phyloP scores from a whole-genome alignment of 2,888 invertebrate genomes.

The Geophilus truncorum region DNA sequence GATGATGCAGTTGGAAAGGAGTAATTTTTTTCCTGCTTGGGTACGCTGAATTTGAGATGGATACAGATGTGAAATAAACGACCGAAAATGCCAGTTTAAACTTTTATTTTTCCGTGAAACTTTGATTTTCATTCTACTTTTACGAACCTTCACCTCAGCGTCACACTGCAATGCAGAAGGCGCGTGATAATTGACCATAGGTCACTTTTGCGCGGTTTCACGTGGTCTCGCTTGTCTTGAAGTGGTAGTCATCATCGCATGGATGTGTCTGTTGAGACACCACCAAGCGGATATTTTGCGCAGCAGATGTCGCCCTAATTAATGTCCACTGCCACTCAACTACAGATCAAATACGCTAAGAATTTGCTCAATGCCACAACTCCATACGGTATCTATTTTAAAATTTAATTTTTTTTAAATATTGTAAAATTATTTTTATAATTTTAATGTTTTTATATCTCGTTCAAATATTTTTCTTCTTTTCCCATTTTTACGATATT shows the following conservation, averaged over 20 bases:
- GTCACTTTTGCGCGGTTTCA: background rate
- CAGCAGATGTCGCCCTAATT: background rate
- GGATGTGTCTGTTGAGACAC: background rate
- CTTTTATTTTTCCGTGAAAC: background rate
- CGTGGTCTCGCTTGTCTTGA: background rate
- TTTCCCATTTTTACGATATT: background rate
- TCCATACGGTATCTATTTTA: background rate
- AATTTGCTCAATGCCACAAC: background rate
- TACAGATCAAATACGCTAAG: background rate
- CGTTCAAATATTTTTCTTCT: background rate
- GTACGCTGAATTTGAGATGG: background rate
- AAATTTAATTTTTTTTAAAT: background rate
- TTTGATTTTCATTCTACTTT: background rate
- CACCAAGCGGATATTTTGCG: conserved; percentile 15
- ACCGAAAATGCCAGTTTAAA: background rate
- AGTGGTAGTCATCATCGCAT: conserved; percentile 1
- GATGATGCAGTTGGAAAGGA: background rate
- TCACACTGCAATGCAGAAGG: background rate
- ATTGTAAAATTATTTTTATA: background rate
- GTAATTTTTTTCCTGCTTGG: background rate
- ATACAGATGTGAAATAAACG: background rate
- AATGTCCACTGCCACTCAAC: conserved; percentile 23
- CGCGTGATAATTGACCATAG: background rate
- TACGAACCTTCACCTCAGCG: background rate
- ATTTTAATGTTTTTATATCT: background rate